These are phyloP conservation scores for Drosophila conformis DNA, from an alignment of 2,888 invertebrate species.

Conservation along the genomic window DNA sequence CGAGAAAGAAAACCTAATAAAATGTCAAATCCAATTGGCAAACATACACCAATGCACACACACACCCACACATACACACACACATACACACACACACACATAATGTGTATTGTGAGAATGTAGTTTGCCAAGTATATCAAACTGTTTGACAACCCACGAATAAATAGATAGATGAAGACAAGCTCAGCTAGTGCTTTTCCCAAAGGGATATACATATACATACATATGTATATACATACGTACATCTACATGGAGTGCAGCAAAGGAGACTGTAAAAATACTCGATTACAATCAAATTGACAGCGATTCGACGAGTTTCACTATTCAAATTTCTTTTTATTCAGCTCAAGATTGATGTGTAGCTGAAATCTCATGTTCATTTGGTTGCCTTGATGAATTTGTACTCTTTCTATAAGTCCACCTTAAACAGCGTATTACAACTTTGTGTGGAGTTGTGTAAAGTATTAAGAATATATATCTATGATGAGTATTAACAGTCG, in stretches of 20 bases:
- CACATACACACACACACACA: not conserved
- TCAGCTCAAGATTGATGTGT: not conserved
- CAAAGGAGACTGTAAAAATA: conserved; percentile 57
- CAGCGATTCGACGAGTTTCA: conserved; percentile 59
- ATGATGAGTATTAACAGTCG: not conserved
- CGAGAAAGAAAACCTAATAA: conserved; percentile 79
- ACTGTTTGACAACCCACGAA: conserved; percentile 62
- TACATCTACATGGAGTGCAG: conserved; percentile 26
- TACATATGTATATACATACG: not conserved
- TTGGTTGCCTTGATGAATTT: not conserved
- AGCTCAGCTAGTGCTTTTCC: not conserved
- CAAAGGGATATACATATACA: not conserved
- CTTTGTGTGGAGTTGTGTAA: not conserved
- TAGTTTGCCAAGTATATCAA: conserved; percentile 73
- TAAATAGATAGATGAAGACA: conserved; percentile 8
- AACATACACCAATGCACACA: conserved; percentile 54
- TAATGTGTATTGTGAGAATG: conserved; percentile 35
- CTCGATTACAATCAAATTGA: conserved; percentile 79
- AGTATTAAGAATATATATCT: not conserved
- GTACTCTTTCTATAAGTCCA: not conserved
- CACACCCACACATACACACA: not conserved
- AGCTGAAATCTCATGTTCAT: not conserved
- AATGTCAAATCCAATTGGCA: conserved; percentile 81
- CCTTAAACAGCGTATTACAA: not conserved
- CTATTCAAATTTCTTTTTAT: not conserved